A percentile compares a stretch with the other conserved stretches of the same genome.
Evolutionary conservation across 2,113 vertebrate species (phyloP).

Genomic region (Carassius auratus): DNA sequence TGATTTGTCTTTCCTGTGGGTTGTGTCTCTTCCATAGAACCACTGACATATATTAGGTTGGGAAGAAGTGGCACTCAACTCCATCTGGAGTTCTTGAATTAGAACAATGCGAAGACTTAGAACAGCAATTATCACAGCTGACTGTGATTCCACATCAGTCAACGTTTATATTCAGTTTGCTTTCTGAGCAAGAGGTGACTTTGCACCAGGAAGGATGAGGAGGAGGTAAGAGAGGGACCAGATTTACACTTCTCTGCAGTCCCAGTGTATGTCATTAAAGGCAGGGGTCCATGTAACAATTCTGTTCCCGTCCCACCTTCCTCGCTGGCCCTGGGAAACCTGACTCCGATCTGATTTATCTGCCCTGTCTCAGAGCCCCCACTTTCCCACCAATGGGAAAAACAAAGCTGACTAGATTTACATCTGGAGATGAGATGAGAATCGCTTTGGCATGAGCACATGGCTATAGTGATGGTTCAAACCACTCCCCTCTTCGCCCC

Average conservation of each 20-base stretch:
- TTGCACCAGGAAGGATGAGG: constrained; percentile 46
- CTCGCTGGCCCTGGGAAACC: constrained; percentile 64
- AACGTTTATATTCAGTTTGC: background rate
- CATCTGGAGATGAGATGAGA: constrained; percentile 67
- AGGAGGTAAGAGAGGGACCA: constrained; percentile 26
- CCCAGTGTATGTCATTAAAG: constrained; percentile 77
- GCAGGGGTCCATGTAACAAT: constrained; percentile 65
- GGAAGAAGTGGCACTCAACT: background rate
- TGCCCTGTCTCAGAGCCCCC: constrained; percentile 67
- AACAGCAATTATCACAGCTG: constrained; percentile 18
- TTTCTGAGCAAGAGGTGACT: constrained; percentile 61
- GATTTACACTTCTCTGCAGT: constrained; percentile 72
- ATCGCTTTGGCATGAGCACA: constrained; percentile 69
- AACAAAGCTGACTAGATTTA: constrained; percentile 66
- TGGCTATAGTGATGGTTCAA: constrained; percentile 57
- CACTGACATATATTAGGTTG: background rate
- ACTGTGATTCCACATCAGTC: constrained; percentile 22
- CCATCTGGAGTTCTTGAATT: constrained; percentile 21
- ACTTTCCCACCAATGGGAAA: constrained; percentile 66
- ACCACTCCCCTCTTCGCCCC: constrained; percentile 37
- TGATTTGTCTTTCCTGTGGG: constrained; percentile 18
- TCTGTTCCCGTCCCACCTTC: constrained; percentile 69
- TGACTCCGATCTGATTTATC: constrained; percentile 72
- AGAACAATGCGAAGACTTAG: no score
- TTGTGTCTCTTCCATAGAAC: background rate